Conservation (phyloP, 2,888 invertebrate species). For the Athalia cordata region DNA sequence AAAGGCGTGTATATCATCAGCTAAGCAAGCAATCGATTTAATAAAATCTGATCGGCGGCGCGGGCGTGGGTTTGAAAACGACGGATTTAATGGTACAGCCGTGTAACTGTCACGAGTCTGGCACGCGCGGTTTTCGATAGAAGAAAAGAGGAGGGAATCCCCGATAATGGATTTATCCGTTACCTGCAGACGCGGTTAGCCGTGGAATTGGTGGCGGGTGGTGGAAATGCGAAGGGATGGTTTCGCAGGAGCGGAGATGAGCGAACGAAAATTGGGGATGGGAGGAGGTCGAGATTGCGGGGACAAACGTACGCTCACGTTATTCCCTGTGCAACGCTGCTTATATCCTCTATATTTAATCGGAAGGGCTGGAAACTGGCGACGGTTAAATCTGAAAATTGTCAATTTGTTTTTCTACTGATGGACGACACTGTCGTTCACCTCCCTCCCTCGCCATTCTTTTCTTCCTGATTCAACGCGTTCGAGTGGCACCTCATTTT, state of each 20-base stretch:
- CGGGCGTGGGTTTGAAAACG: slow-evolving; percentile 45
- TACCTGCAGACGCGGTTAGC: slow-evolving; percentile 45
- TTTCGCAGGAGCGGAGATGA: background rate
- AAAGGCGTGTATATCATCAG: background rate
- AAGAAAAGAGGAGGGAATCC: slow-evolving; percentile 43
- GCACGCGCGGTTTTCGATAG: slow-evolving; percentile 46
- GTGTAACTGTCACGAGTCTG: slow-evolving; percentile 54
- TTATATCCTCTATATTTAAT: background rate
- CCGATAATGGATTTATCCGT: slow-evolving; percentile 60
- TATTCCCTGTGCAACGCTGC: too few relatives aligned
- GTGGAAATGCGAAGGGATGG: background rate
- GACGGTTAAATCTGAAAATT: slow-evolving; percentile 37
- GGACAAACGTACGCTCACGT: background rate
- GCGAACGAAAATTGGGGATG: background rate
- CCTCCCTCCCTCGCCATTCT: background rate
- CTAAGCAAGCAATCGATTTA: slow-evolving; percentile 22
- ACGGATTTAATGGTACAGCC: slow-evolving; percentile 57
- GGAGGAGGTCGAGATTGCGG: background rate
- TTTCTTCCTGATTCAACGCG: slow-evolving; percentile 12
- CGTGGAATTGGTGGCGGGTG: slow-evolving; percentile 24
- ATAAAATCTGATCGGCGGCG: slow-evolving; percentile 25
- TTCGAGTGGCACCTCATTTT: slow-evolving; percentile 35
- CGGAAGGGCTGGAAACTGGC: slow-evolving; percentile 13
- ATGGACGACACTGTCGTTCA: slow-evolving; percentile 2
- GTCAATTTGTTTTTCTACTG: slow-evolving; percentile 42